Evolutionary conservation across 2,888 invertebrate genomes (phyloP).

Genomic region (Craniophora ligustri): DNA sequence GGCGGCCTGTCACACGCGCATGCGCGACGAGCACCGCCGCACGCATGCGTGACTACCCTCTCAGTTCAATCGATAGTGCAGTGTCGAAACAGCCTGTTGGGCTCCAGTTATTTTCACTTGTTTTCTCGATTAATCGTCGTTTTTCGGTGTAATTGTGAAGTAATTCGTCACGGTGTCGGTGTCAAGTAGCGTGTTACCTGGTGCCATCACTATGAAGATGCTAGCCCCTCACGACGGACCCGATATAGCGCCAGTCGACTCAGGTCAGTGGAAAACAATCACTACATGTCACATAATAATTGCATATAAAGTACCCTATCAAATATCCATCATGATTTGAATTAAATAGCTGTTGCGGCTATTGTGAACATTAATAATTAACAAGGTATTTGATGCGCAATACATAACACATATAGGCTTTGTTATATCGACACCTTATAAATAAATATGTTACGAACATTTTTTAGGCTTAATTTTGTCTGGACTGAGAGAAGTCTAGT

Average conservation of each 20-base stretch:
- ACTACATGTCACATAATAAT: conserved; percentile 30
- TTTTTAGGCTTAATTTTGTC: background rate
- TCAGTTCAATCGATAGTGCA: conserved; percentile 81
- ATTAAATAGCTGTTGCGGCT: background rate
- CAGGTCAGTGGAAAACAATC: conserved; percentile 76
- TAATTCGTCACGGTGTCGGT: conserved; percentile 82
- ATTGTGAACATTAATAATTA: background rate
- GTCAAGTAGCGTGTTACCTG: conserved; percentile 80
- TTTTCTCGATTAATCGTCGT: conserved; percentile 61
- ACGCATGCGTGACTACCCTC: conserved; percentile 75
- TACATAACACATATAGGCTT: conserved; percentile 24
- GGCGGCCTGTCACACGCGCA: conserved; percentile 51
- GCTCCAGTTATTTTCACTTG: conserved; percentile 70
- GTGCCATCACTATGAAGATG: conserved; percentile 86
- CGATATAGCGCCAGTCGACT: conserved; percentile 87
- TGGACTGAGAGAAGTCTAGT: too few relatives aligned
- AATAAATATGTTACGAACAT: conserved; percentile 19
- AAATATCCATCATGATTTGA: background rate
- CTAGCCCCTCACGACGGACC: conserved; percentile 87
- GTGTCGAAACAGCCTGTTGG: conserved; percentile 84
- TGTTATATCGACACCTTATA: conserved; percentile 40
- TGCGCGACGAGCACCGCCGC: conserved; percentile 44
- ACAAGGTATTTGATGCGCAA: conserved; percentile 26
- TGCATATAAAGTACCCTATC: conserved; percentile 8
- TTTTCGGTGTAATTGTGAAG: conserved; percentile 64